Evolutionary conservation across 2,888 invertebrate genomes (phyloP).

Genomic region (Phaonia tiefii): DNA sequence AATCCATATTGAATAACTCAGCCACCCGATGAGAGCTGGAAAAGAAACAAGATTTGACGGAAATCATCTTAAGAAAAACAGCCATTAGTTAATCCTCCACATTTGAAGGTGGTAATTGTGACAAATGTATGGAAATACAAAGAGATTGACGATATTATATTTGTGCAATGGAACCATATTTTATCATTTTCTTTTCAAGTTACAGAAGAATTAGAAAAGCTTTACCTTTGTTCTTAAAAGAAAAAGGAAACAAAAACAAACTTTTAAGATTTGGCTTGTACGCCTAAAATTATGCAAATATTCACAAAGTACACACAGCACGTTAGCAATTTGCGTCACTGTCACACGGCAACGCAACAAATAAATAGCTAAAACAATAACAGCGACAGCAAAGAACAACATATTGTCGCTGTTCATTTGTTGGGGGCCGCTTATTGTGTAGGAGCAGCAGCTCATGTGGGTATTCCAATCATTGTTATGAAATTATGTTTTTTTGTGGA

Average conservation of each 20-base stretch:
- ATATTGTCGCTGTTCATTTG: constrained; percentile 44
- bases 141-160: background rate
- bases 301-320: constrained; percentile 44
- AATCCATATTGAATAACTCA: background rate
- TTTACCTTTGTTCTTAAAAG: background rate
- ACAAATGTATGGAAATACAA: constrained; percentile 19
- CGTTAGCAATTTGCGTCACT: constrained; percentile 51
- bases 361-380: constrained; percentile 33
- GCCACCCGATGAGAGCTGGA: background rate
- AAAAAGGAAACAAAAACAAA: background rate
- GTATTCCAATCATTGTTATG: constrained; percentile 14
- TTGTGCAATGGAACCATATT: background rate
- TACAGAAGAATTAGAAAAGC: too few relatives aligned
- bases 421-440: constrained; percentile 12
- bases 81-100: background rate
- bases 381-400: background rate
- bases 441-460: constrained; percentile 18
- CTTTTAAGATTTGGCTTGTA: background rate
- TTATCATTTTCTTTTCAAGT: too few relatives aligned
- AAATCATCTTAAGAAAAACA: constrained; percentile 11
- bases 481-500: constrained; percentile 41
- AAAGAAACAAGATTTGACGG: background rate
- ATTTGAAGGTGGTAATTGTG: constrained; percentile 13
- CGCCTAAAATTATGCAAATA: constrained; percentile 56
- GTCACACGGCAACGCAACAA: constrained; percentile 43